Conservation (phyloP, 2,113 vertebrate genomes). For the Condylura cristata region DNA sequence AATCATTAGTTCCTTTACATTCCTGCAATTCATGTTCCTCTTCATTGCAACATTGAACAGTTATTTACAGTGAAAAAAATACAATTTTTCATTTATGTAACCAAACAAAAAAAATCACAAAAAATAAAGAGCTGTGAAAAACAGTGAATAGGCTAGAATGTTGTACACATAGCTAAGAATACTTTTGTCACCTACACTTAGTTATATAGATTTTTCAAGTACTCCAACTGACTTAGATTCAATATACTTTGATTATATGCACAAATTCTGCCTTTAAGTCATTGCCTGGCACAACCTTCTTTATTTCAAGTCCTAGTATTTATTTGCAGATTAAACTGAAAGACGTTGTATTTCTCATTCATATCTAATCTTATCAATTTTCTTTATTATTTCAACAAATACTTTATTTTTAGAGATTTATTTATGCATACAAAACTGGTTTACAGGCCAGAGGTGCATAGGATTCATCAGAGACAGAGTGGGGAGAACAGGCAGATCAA, state of each 20-base stretch:
- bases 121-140: neutral
- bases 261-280: neutral
- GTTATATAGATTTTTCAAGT: neutral
- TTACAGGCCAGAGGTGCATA: too few relatives aligned
- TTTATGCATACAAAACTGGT: too few relatives aligned
- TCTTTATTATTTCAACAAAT: neutral
- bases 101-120: neutral
- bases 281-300: neutral
- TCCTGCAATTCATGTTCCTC: neutral
- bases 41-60: neutral
- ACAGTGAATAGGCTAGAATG: fast-evolving
- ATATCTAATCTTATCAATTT: neutral
- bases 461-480: too few relatives aligned
- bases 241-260: neutral
- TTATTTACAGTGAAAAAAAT: neutral
- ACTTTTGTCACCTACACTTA: neutral
- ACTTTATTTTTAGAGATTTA: too few relatives aligned
- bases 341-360: neutral
- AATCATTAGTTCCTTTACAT: neutral
- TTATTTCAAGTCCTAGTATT: neutral
- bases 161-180: neutral
- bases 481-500: too few relatives aligned
- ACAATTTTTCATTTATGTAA: neutral
- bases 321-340: constrained; percentile 2
- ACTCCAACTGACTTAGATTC: neutral